Evolutionary conservation across 2,113 vertebrate species (phyloP).

Genomic region (Hippocampus barbouri): DNA sequence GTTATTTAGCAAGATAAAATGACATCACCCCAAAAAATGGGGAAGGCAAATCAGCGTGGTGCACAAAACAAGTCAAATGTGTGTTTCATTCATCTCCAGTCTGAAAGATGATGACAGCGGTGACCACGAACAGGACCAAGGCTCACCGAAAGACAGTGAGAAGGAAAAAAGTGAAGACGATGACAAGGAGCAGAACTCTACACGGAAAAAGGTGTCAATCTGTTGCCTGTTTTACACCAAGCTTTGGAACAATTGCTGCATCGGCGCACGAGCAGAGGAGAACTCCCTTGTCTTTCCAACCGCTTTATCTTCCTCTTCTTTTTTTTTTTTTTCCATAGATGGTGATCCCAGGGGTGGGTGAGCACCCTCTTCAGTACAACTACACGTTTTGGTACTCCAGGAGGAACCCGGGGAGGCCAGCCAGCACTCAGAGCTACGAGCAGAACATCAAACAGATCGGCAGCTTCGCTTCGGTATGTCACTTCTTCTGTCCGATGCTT

Average conservation of each 20-base stretch:
- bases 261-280: no score
- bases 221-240: background rate
- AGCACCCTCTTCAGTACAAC: conserved; percentile 80
- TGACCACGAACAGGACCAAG: conserved; percentile 78
- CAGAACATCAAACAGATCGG: conserved; percentile 83
- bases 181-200: conserved; percentile 65
- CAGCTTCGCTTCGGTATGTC: conserved; percentile 76
- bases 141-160: conserved; percentile 77
- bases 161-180: conserved; percentile 75
- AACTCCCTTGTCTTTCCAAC: background rate
- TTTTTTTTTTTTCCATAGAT: conserved; percentile 48
- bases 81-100: conserved; percentile 44
- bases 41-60: background rate
- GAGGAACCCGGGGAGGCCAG: conserved; percentile 77
- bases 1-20: background rate
- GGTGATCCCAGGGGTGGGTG: conserved; percentile 71
- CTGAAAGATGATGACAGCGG: conserved; percentile 81
- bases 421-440: conserved; percentile 80
- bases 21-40: no score
- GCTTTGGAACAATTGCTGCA: background rate
- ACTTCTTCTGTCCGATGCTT: background rate
- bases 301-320: background rate
- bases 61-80: background rate
- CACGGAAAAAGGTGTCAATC: conserved; percentile 61
- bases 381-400: conserved; percentile 83